Conservation (phyloP, 2,797 vertebrate species). For the Strix occidentalis region DNA sequence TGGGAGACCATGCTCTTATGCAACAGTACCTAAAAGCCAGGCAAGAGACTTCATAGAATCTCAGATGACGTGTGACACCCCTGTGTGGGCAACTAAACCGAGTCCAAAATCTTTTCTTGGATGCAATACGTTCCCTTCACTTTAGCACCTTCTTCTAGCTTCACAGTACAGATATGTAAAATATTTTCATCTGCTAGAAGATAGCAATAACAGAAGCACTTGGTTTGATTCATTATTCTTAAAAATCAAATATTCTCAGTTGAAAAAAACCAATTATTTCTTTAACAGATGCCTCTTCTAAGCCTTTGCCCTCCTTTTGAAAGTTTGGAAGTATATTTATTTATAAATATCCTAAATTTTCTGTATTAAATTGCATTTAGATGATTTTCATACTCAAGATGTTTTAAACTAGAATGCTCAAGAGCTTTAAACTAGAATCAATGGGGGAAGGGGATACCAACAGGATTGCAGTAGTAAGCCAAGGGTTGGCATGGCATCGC, state of each 20-base stretch:
- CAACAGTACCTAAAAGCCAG: neutral
- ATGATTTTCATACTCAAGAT: neutral
- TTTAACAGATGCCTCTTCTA: neutral
- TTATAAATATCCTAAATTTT: neutral
- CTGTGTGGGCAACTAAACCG: neutral
- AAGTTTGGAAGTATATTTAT: neutral
- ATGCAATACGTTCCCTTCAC: neutral
- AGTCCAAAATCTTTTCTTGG: neutral
- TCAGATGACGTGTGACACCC: neutral
- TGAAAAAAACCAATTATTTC: neutral
- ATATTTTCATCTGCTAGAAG: neutral
- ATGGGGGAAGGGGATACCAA: neutral
- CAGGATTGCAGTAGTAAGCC: neutral
- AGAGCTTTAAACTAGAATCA: neutral
- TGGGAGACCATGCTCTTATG: neutral
- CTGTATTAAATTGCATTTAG: neutral
- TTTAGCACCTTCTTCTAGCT: neutral
- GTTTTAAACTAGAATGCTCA: neutral
- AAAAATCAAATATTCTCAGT: neutral
- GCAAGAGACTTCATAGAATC: neutral
- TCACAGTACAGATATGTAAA: neutral
- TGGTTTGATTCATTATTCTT: neutral
- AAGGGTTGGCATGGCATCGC: neutral
- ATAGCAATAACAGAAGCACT: neutral
- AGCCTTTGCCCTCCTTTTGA: neutral